These are phyloP conservation scores for Hirtodrosophila alboralis DNA, from an alignment of 2,888 invertebrate genomes.

Conservation along the genomic window DNA sequence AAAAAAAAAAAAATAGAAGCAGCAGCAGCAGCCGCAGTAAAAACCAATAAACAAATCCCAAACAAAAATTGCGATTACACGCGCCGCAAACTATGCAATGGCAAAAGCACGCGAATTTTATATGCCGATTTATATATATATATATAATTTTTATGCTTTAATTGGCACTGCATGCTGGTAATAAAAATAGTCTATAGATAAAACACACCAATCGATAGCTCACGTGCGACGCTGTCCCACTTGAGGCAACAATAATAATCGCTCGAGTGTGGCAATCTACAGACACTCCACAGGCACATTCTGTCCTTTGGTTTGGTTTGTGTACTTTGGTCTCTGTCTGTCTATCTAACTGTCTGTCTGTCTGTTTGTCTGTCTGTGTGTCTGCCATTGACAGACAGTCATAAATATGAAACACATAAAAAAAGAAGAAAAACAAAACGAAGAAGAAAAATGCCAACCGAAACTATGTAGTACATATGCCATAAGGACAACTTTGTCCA, in stretches of 20 bases:
- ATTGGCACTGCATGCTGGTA: conserved; percentile 54
- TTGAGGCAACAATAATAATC: conserved; percentile 66
- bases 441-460: conserved; percentile 30
- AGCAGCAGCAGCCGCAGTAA: conserved; percentile 14
- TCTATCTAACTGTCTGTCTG: conserved; percentile 16
- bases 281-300: conserved; percentile 25
- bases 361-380: conserved; percentile 41
- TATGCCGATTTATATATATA: neutral
- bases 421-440: too few species aligned
- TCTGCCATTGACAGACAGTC: conserved; percentile 73
- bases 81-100: conserved; percentile 20
- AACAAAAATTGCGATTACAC: neutral
- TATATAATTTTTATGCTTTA: conserved; percentile 50
- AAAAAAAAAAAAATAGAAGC: conserved; percentile 8
- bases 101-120: conserved; percentile 43
- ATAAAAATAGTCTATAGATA: conserved; percentile 34
- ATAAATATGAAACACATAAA: conserved; percentile 64
- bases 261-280: conserved; percentile 58
- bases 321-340: conserved; percentile 20
- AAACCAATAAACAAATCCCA: conserved; percentile 17
- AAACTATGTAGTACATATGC: conserved; percentile 51
- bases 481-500: conserved; percentile 42
- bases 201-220: conserved; percentile 59
- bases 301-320: conserved; percentile 8
- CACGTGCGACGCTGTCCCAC: conserved; percentile 54